Evolutionary conservation across 30 jellyfish, hydroid and myxozoan species (phyloP), one percentile per base, ranked within the genome.

Genomic region (Phacellophora camtschatica): DNA sequence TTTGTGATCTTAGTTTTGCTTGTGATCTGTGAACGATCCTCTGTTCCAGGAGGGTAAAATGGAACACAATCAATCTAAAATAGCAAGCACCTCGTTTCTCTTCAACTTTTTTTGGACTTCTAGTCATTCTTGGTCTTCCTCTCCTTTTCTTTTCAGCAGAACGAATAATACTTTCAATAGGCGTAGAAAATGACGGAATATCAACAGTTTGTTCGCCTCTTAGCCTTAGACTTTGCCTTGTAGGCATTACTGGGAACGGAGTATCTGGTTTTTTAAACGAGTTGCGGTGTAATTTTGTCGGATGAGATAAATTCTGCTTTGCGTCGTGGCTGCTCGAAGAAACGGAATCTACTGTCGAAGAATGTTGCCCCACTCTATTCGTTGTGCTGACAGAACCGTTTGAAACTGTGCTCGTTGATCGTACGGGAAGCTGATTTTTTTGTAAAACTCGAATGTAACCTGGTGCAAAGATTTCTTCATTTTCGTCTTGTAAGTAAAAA

Each of bases 391-490:
- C n/a, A n/a, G n/a, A n/a, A n/a, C n/a, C n/a, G n/a, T n/a, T n/a
- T n/a, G n/a, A n/a, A 2, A 51, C 64, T 12, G 94, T 15, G 28
- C 48, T 3, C 68, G 94, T 19, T 4, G 94, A 46, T 9, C 94
- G 83, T 12, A 70, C 16, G 5, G 94, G 86, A 19, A 11, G 64
- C 8, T 66, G 29, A 67, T 82, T 82, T 55, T 82, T 82, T 42
- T 82, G 87, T 33, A 82, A 82, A 9, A 70, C 83, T 28, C 94
- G 94, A 19, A 82, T 71, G 76, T 82, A 82, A 22, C 87, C 69
- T 2, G 94, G 94, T 0, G 94, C 94, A 22, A 65, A 65, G 2
- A 82, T 57, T 30, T 70, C 86, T 22, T 71, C 84, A 59, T 82
- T 22, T 36, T 82, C 94, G 57, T 71, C 94, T 82, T 10, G 10